Evolutionary conservation across 2,113 vertebrate genomes (phyloP).

Genomic region (Euleptes europaea): DNA sequence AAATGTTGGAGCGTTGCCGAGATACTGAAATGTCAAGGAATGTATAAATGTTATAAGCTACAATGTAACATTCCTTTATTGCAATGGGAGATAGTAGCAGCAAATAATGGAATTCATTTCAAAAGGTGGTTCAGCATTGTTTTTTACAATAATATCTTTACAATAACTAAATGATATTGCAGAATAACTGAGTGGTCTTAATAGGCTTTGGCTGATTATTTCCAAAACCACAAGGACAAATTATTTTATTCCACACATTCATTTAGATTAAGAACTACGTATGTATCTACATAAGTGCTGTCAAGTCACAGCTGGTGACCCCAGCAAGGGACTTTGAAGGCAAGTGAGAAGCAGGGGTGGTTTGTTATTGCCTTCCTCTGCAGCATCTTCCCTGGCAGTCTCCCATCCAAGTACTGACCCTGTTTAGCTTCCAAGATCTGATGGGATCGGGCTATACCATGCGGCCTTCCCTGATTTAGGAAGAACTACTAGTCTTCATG

Average conservation of each 20-base stretch:
- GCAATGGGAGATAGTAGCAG: not conserved
- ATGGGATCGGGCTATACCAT: not conserved
- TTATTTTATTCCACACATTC: not conserved
- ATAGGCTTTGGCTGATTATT: not conserved
- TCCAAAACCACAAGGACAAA: slow-evolving; percentile 1
- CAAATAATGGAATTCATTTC: accelerated
- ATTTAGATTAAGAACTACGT: too few species aligned
- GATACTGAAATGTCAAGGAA: not conserved
- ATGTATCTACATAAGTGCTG: too few species aligned
- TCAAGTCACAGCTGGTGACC: too few species aligned
- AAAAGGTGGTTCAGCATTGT: not conserved
- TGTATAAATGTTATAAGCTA: slow-evolving; percentile 4
- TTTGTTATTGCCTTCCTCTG: too few species aligned
- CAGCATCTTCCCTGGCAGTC: too few species aligned
- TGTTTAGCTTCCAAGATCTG: not conserved
- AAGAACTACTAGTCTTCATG: too few species aligned
- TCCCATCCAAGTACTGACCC: too few species aligned
- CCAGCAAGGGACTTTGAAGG: too few species aligned
- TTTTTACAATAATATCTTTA: slow-evolving; percentile 7
- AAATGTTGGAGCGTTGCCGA: slow-evolving; percentile 46
- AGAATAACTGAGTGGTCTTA: slow-evolving; percentile 31
- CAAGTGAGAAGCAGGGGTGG: too few species aligned
- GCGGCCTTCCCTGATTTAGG: not conserved
- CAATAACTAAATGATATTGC: slow-evolving; percentile 30
- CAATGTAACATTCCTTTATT: not conserved